Percentiles rank a stretch among this genome's conserved stretches.
Evolutionary conservation across 1,140 invertebrate species (phyloP).

Genomic region (Eumeta japonica): DNA sequence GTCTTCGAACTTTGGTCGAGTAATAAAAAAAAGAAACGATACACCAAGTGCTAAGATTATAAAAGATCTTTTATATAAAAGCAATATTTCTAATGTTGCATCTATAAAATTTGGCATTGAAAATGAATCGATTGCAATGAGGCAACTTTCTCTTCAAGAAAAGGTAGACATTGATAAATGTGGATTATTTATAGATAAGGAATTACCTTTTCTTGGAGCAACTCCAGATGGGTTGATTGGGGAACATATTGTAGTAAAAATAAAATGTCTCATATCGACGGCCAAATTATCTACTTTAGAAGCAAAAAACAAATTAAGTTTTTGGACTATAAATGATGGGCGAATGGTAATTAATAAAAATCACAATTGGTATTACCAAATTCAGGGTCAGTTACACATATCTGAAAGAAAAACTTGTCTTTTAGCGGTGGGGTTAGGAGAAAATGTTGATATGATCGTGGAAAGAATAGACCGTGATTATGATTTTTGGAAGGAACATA

Average conservation of each 20-base stretch:
- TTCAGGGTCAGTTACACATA: too few species aligned
- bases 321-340: too few species aligned
- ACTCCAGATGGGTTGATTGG: conserved; percentile 40
- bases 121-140: conserved; percentile 22
- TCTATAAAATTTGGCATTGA: conserved; percentile 21
- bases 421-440: too few species aligned
- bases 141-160: conserved; percentile 12
- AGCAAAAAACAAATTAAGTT: too few species aligned
- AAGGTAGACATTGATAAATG: conserved; percentile 17
- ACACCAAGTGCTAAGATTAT: conserved; percentile 7
- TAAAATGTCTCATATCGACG: conserved; percentile 30
- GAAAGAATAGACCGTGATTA: too few species aligned
- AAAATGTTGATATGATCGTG: too few species aligned
- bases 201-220: conserved; percentile 29
- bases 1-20: conserved; percentile 13
- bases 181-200: conserved; percentile 33
- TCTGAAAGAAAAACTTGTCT: too few species aligned
- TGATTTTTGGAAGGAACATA: too few species aligned
- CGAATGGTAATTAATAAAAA: too few species aligned
- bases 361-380: too few species aligned
- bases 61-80: conserved; percentile 13
- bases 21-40: conserved; percentile 6
- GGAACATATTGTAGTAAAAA: conserved; percentile 23
- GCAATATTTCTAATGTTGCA: conserved; percentile 9
- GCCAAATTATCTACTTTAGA: background rate